Percentiles rank a stretch among this genome's conserved stretches.
Evolutionary conservation across 2,113 vertebrate genomes (phyloP).

Genomic region (Nannospalax galili): DNA sequence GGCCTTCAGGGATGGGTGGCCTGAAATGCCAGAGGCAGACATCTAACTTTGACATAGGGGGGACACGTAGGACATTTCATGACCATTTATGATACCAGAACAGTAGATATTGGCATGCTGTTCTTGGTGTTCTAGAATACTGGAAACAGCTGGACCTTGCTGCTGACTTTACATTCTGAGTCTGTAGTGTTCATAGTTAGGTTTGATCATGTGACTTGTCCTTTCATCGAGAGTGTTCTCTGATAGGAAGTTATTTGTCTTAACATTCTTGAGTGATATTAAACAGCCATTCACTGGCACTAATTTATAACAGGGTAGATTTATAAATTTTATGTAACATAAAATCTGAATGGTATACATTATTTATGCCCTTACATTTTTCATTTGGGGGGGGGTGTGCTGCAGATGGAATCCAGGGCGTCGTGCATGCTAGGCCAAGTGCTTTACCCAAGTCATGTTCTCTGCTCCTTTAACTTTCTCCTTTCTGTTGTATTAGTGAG

Average conservation of each 20-base stretch:
- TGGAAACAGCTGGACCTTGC: not conserved
- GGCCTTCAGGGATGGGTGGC: not conserved
- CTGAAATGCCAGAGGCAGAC: not conserved
- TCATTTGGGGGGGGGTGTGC: not conserved
- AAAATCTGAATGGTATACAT: constrained; percentile 49
- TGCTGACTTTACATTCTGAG: constrained; percentile 32
- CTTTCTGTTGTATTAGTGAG: constrained; percentile 32
- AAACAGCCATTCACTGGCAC: constrained; percentile 29
- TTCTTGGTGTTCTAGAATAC: constrained; percentile 45
- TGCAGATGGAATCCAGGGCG: not conserved
- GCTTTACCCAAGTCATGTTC: not conserved
- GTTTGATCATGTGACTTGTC: not conserved
- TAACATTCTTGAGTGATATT: constrained; percentile 34
- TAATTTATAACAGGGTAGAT: not conserved
- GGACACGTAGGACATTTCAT: not conserved
- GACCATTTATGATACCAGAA: not conserved
- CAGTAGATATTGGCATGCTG: not conserved
- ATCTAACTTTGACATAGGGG: constrained; percentile 16
- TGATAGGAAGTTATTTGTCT: constrained; percentile 30
- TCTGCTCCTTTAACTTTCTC: not conserved
- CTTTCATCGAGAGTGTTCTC: constrained; percentile 16
- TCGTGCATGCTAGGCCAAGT: not conserved
- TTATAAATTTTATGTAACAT: not conserved
- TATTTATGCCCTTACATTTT: not conserved
- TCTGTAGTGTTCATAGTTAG: not conserved